Base-by-base conservation (phyloP, 30 jellyfish, hydroid and myxozoan species). In the Chironex yamaguchii region DNA sequence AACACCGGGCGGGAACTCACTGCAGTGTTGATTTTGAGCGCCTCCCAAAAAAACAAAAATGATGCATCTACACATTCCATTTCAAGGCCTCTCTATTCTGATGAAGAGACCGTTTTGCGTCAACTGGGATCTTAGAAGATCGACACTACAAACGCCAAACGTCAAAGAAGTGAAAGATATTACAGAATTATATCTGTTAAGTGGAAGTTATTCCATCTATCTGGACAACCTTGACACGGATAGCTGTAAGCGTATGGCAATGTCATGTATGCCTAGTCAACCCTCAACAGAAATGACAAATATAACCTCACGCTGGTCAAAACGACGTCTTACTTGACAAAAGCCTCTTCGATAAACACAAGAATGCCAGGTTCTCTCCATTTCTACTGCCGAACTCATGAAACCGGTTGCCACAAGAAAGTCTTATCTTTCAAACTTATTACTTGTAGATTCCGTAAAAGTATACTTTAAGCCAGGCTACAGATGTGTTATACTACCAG, bases 341-440 rank as follows among this genome's bases (percentile, higher is more conserved):
- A 67, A 29, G 67, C 80, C 80, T 31, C 25, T 67, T 17, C 80
- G 66, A 29, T 67, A 67, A 11, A 67, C 69, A 29, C 80, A 67
- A 12, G 80, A 29, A 31, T 67, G 80, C 80, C 80, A 67, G 20
- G 80, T 29, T 24, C 73, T 58, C 12, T 58, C 73, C 73, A 58
- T 58, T n/a, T 42, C 58, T 42, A 42, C 58, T 42, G 58, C 58
- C 58, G 58, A 42, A 42, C 13, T 42, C 58, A 42, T 42, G 13
- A 42, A 42, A 6, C 9, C 17, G 58, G 58, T 42, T 6, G 9
- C 58, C 58, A 6, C 13, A 17, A 17, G 9, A 17, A 17, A 6
- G 58, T 17, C 58, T 6, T 6, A 9, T 42, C 13, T 17, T 42
- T 17, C 58, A 6, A 9, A 42, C 58, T 6, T 17, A 42, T 9